Base-by-base conservation (phyloP, 2,888 invertebrate species). In the Pseudococcus longispinus region DNA sequence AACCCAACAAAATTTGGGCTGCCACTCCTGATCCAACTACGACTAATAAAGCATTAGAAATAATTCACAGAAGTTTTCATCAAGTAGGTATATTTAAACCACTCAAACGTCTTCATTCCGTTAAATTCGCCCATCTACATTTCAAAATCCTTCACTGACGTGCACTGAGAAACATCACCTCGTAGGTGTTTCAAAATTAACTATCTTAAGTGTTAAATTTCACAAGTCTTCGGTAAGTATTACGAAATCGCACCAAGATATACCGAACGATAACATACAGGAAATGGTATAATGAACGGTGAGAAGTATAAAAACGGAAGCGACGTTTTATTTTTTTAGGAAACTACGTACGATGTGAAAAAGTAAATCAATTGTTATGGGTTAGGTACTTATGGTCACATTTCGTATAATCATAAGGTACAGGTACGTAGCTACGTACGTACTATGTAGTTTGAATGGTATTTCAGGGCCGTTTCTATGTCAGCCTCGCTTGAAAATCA, bases 241-340 rank as follows among this genome's bases (percentile, higher is more conserved):
- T 55, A 20, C 55, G 55, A 55, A 55, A 55, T 6, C 55, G 55
- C 18, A 55, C 55, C 18, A n/a, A 18, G 55, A 55, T 55, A n/a
- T 15, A 55, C n/a, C n/a, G 4, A 55, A 55, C 55, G 55, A 55
- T 55, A 46, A 46, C 46, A 55, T 18, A 55, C 55, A 55, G 55
- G 55, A 55, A 55, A 55, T 20, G 55, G 20, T 55, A 55, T 55
- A 55, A 55, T 55, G 55, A 55, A 55, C 55, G n/a, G 55, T n/a
- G 55, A 55, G 55, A 55, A 55, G 55, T 55, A n/a, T n/a, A 55
- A 55, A 55, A 55, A 55, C 55, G 55, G 55, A 55, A 55, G 55
- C 55, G 55, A 55, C 55, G 55, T 55, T 55, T 55, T 46, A 46
- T 55, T 20, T 55, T 46, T 55, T 55, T 55, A 15, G 55, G 55